A percentile compares a stretch with the other conserved stretches of the same genome.
These are phyloP conservation scores for Fissipunctia ypsillon DNA, from an alignment of 2,888 invertebrate genomes.

Conservation along the genomic window DNA sequence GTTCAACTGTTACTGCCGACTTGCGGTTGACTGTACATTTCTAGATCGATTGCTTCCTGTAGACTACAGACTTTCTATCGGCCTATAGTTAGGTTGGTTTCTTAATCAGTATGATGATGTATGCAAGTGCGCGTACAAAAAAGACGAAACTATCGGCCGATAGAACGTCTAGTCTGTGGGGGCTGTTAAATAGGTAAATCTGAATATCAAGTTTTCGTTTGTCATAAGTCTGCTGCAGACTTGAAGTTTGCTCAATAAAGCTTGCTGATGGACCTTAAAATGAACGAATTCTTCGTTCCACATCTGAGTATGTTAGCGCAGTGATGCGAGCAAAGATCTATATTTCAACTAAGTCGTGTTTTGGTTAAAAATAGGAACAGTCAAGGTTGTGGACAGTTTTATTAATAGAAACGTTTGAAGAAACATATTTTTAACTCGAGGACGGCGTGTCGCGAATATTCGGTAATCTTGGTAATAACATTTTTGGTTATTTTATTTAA, in stretches of 20 bases:
- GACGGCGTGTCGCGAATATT: neutral
- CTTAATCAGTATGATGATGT: too few species aligned
- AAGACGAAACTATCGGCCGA: too few species aligned
- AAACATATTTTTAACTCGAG: conserved; percentile 37
- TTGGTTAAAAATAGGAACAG: conserved; percentile 28
- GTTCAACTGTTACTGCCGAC: neutral
- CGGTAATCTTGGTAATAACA: neutral
- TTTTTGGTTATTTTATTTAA: too few species aligned
- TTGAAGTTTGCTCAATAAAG: conserved; percentile 6
- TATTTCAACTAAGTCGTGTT: conserved; percentile 4
- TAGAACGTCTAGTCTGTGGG: too few species aligned
- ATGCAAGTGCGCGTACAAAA: too few species aligned
- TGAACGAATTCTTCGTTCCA: neutral
- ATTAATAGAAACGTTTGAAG: conserved; percentile 23
- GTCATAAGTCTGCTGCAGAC: too few species aligned
- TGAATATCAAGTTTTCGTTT: neutral
- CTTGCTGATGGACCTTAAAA: neutral
- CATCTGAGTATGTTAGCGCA: neutral
- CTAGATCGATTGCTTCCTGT: too few species aligned
- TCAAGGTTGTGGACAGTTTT: conserved; percentile 52
- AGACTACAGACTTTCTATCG: too few species aligned
- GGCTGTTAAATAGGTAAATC: too few species aligned
- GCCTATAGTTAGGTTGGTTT: too few species aligned
- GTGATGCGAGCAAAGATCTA: neutral
- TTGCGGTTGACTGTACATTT: neutral